phyloP scores from a whole-genome alignment of 1,140 invertebrate genomes.

The Batillaria attramentaria region DNA sequence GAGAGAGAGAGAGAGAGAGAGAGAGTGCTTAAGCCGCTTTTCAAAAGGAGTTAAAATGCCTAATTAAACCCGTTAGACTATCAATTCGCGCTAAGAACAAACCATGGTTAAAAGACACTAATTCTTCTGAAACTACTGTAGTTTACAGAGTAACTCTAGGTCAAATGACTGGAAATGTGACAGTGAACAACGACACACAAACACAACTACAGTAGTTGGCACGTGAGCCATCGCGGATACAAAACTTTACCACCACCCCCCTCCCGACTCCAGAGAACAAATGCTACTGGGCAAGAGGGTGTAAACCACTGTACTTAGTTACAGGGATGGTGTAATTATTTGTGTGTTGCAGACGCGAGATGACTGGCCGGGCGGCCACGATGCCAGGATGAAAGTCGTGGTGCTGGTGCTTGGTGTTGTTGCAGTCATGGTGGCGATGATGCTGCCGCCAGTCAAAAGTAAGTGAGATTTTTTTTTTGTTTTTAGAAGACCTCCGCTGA shows the following conservation, averaged over 20 bases:
- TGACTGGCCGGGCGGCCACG: not conserved
- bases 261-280: not conserved
- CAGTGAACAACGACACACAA: not conserved
- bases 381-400: constrained; percentile 6
- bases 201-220: not conserved
- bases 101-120: too few species aligned
- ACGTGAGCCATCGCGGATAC: too few species aligned
- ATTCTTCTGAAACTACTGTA: too few species aligned
- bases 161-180: not conserved
- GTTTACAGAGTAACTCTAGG: too few species aligned
- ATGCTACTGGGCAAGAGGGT: not conserved
- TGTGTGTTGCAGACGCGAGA: not conserved
- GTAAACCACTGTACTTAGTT: not conserved
- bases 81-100: too few species aligned
- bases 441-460: not conserved
- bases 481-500: not conserved
- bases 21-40: not conserved
- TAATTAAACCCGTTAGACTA: too few species aligned
- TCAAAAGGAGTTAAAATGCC: constrained; percentile 3
- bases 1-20: constrained; percentile 21
- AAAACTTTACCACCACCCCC: not conserved
- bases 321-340: too few species aligned
- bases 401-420: not conserved
- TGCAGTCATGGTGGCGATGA: not conserved
- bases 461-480: not conserved